phyloP scores from a whole-genome alignment of 1,140 invertebrate genomes.

The Musca domestica region DNA sequence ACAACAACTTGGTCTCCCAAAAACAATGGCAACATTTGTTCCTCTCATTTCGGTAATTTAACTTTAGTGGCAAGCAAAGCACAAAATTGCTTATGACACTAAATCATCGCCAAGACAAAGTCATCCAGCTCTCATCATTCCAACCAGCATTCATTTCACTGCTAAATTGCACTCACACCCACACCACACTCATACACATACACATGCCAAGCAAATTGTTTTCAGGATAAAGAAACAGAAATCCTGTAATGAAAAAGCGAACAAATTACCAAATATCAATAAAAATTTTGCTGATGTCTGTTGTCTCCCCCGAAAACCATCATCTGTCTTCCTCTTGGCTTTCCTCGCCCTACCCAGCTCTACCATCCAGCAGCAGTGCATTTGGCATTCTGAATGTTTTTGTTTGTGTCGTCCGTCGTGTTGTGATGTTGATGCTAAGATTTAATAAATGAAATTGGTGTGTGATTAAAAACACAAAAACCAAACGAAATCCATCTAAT shows the following conservation, averaged over 20 bases:
- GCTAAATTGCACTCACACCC: too few relatives aligned
- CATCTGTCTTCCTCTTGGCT: too few relatives aligned
- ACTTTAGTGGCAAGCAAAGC: slow-evolving; percentile 9
- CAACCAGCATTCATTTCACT: too few relatives aligned
- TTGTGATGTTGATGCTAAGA: slow-evolving; percentile 53
- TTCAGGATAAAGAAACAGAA: background rate
- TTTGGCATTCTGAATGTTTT: too few relatives aligned
- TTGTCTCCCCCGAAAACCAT: too few relatives aligned
- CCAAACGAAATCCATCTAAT: slow-evolving; percentile 55
- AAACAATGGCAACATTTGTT: background rate
- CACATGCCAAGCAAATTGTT: background rate
- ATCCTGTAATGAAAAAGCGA: slow-evolving; percentile 1
- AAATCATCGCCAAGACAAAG: slow-evolving; percentile 1
- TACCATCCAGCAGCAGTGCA: too few relatives aligned
- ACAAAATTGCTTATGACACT: slow-evolving; percentile 27
- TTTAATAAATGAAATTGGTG: slow-evolving; percentile 55
- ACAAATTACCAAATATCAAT: background rate
- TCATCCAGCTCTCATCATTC: too few relatives aligned
- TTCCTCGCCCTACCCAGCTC: too few relatives aligned
- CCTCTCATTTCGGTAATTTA: background rate
- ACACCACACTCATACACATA: background rate
- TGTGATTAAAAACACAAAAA: slow-evolving; percentile 56
- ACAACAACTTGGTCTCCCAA: too few relatives aligned
- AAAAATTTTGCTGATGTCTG: background rate
- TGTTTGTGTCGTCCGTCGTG: slow-evolving; percentile 15